Evolutionary conservation across 2,113 vertebrate species (phyloP).

Genomic region (Ancistrus triradiatus): DNA sequence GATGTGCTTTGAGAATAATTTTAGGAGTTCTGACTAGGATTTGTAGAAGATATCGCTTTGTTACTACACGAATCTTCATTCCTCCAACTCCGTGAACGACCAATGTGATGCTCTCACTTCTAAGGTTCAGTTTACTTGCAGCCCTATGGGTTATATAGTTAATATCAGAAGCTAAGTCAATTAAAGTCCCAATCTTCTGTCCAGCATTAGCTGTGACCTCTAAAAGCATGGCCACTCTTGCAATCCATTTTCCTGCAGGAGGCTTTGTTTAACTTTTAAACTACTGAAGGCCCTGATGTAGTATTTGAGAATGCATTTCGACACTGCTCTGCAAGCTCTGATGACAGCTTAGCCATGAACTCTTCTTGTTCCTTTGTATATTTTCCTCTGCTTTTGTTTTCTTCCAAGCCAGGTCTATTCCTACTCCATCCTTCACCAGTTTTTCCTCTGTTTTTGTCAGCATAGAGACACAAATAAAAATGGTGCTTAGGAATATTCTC

Average conservation of each 20-base stretch:
- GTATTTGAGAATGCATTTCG: too few species aligned
- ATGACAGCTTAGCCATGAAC: too few species aligned
- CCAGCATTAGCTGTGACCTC: conserved; percentile 40
- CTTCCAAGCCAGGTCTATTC: too few species aligned
- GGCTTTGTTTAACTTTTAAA: not conserved
- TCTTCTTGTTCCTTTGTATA: too few species aligned
- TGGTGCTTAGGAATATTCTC: too few species aligned
- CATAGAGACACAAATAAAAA: too few species aligned
- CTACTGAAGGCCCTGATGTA: too few species aligned
- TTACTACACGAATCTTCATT: conserved; percentile 24
- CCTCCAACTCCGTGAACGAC: conserved; percentile 34
- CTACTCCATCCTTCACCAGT: too few species aligned
- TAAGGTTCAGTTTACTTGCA: conserved; percentile 5
- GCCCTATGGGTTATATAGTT: conserved; percentile 32
- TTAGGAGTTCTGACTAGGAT: not conserved
- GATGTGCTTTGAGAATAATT: not conserved
- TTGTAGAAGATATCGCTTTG: conserved; percentile 27
- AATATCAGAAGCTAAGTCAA: conserved; percentile 34
- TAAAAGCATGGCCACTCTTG: conserved; percentile 18
- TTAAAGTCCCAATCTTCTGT: conserved; percentile 36
- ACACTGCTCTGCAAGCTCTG: not conserved
- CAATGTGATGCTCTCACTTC: conserved; percentile 29
- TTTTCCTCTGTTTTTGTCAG: too few species aligned
- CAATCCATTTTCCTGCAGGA: not conserved
- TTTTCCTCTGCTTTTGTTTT: too few species aligned